Conservation (phyloP, 2,797 vertebrate species). For the Rhincodon typus region DNA sequence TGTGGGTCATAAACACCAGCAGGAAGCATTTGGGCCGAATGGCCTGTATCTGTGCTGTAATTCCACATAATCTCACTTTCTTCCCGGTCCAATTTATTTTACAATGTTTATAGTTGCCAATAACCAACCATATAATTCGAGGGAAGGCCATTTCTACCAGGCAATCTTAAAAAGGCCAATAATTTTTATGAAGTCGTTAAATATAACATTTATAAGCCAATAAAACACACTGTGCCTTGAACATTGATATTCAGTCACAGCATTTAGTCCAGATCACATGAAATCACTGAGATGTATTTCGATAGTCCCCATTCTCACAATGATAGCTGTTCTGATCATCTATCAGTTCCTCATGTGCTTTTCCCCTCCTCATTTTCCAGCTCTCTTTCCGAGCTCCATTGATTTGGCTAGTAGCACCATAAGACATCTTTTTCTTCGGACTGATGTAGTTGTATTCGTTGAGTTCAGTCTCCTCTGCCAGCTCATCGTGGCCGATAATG, state of each 20-base stretch:
- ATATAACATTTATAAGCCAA: slow-evolving; percentile 44
- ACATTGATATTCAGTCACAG: slow-evolving; percentile 40
- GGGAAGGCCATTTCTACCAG: neutral
- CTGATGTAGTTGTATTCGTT: slow-evolving; percentile 60
- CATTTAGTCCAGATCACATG: neutral
- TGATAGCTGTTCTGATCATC: slow-evolving; percentile 61
- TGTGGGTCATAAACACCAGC: neutral
- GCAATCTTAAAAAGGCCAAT: slow-evolving; percentile 6
- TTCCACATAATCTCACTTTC: neutral
- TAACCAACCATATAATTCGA: slow-evolving; percentile 35
- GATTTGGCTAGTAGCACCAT: slow-evolving; percentile 75
- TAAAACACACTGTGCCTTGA: slow-evolving; percentile 44
- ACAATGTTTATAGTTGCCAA: neutral
- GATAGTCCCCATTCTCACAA: slow-evolving; percentile 70
- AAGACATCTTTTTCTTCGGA: slow-evolving; percentile 65
- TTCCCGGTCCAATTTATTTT: neutral
- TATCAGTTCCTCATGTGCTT: slow-evolving; percentile 58
- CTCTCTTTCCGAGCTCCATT: slow-evolving; percentile 59
- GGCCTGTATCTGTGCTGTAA: neutral
- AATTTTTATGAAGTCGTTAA: slow-evolving; percentile 25
- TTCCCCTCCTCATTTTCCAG: slow-evolving; percentile 66
- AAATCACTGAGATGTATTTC: slow-evolving; percentile 64
- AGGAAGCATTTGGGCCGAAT: neutral
- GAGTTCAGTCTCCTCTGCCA: slow-evolving; percentile 84
- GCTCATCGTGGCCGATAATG: slow-evolving; percentile 85